Base-by-base conservation (phyloP, 2,113 vertebrate genomes). In the Hydropotes inermis region DNA sequence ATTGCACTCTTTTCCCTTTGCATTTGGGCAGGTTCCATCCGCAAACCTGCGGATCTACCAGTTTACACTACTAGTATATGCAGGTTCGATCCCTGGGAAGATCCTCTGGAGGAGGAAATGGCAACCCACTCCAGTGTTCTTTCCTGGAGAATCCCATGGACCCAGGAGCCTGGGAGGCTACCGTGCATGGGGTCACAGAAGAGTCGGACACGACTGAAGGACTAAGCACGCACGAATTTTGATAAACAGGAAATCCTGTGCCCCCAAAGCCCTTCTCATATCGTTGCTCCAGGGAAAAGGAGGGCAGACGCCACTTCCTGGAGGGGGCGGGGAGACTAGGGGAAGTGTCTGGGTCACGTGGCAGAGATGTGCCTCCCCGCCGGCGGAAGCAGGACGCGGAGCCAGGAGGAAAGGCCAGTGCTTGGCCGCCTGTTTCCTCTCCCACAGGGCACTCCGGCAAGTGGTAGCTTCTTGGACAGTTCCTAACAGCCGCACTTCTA, bases 371-470 rank as follows among this genome's bases (percentile, higher is more conserved):
- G 16, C 47, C 30, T 87, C 13, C 0, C 2, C 3, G 19, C n/a
- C 0, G 17, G 28, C 28, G 33, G 54, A 16, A 79, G n/a, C 0
- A 13, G 60, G 55, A 27, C 2, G 1, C 17, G 7, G 36, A 19
- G 16, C 7, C 2, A 12, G 30, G 2, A 33, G n/a, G 52, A 15
- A 2, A 23, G 83, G 64, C 52, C 21, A 11, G 23, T 9, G 67
- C 55, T 45, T 5, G 7, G 43, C 19, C 15, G 11, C 52, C 54
- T 9, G 3, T 6, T 33, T 85, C 76, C 23, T 16, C 52, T 84
- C 95, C 14, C 16, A 36, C 58, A 64, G 27, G 47, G 21, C 5
- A 7, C 28, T 11, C n/a, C 33, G 25, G 27, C 36, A 67, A n/a
- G 57, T 2, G 39, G 39, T 6, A 5, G 45, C 23, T 47, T 21